Evolutionary conservation across 2,113 vertebrate genomes (phyloP).

Genomic region (Bungarus multicinctus): DNA sequence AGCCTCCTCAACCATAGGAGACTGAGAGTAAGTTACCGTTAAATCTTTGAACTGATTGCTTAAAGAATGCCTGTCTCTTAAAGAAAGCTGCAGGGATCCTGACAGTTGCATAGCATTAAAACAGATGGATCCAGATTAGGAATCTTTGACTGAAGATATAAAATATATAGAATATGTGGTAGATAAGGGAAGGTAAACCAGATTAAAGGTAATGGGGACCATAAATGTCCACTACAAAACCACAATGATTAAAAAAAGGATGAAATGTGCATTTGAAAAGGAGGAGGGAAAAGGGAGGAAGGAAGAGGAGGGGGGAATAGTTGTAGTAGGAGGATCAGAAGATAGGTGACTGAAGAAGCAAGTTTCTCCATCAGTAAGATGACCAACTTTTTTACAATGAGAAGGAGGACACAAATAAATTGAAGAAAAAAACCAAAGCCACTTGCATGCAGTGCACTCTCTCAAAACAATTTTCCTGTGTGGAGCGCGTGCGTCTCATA

Average conservation of each 20-base stretch:
- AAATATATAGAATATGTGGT: conserved; percentile 45
- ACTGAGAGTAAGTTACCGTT: not conserved
- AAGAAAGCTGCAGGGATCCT: conserved; percentile 1
- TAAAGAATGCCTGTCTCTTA: not conserved
- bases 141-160: not conserved
- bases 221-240: not conserved
- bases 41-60: not conserved
- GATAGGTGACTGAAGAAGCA: not conserved
- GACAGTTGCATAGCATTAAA: fast-evolving
- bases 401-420: too few relatives aligned
- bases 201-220: conserved; percentile 21
- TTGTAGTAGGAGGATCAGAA: conserved; percentile 1
- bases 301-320: conserved; percentile 19
- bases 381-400: too few relatives aligned
- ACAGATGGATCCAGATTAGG: conserved; percentile 41
- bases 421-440: too few relatives aligned
- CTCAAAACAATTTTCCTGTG: too few relatives aligned
- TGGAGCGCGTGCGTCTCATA: too few relatives aligned
- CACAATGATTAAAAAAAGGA: not conserved
- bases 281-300: not conserved
- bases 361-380: not conserved
- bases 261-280: not conserved
- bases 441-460: too few relatives aligned
- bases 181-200: conserved; percentile 30
- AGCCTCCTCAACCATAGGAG: not conserved